Evolutionary conservation across 1,140 invertebrate genomes (phyloP).

Genomic region (Lutraria rhynchaena): DNA sequence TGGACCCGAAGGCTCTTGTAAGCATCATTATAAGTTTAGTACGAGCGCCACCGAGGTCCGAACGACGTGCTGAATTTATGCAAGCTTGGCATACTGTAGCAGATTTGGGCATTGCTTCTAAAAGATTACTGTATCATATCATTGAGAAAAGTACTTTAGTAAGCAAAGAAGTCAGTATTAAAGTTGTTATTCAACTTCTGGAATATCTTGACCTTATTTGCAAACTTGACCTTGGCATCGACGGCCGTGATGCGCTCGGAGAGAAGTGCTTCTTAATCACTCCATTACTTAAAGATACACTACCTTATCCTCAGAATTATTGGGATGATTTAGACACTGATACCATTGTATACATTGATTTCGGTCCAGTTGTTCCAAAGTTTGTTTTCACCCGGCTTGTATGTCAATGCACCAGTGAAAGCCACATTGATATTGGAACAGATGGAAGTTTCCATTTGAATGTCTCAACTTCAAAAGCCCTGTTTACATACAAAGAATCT

Average conservation of each 20-base stretch:
- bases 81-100: constrained; percentile 58
- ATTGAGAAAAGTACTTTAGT: constrained; percentile 41
- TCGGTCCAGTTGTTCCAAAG: constrained; percentile 54
- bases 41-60: constrained; percentile 43
- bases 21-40: constrained; percentile 59
- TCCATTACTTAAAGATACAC: constrained; percentile 50
- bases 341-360: constrained; percentile 60
- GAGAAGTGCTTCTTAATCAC: constrained; percentile 61
- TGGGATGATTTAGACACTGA: constrained; percentile 53
- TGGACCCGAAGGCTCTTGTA: constrained; percentile 64
- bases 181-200: constrained; percentile 55
- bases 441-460: constrained; percentile 55
- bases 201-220: constrained; percentile 61
- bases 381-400: constrained; percentile 63
- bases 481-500: constrained; percentile 58
- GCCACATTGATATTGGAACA: constrained; percentile 43
- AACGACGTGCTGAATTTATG: constrained; percentile 43
- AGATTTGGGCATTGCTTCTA: constrained; percentile 58
- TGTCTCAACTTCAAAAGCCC: constrained; percentile 56
- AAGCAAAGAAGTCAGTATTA: constrained; percentile 29
- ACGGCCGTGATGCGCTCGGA: constrained; percentile 21
- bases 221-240: constrained; percentile 33
- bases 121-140: constrained; percentile 58
- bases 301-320: constrained; percentile 55
- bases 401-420: constrained; percentile 57